Evolutionary conservation across 2,797 vertebrate species (phyloP), one percentile per base, ranked within the genome.

Genomic region (Brachyrhaphis roseni): DNA sequence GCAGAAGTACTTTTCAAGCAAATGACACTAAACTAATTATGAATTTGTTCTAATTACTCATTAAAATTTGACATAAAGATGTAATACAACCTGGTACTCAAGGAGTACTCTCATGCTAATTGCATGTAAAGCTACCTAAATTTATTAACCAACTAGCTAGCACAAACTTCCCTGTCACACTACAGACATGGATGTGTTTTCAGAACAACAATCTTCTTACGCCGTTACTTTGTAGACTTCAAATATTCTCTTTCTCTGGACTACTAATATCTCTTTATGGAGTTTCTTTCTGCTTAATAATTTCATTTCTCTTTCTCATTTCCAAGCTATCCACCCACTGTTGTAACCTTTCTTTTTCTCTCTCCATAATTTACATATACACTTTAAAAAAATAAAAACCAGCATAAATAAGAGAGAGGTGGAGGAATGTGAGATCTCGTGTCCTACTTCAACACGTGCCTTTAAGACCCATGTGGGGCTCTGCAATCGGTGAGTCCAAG

Each of bases 261-360:
- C 10, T 46, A 34, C 77, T 59, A 2, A 43, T 41, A 34, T 46
- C 49, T 57, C 49, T 71, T n/a, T 72, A 73, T 66, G 59, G 28
- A 7, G 43, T 26, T 72, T 39, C 55, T 78, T 72, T 47, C 10
- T 70, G 57, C 80, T 13, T 74, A 10, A 3, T 70, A 28, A 68
- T 55, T 82, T 74, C 13, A 16, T n/a, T 85, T 74, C 5, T 74
- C 1, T 26, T 75, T 41, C 53, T 51, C 68, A 18, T 68, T 62
- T 57, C 4, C 75, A 75, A 18, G 15, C 41, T 46, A 70, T 79
- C 88, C 85, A 41, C 91, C 88, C 82, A 90, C 90, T n/a, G n/a
- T n/a, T 11, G n/a, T 75, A 76, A 87, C 73, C 80, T 82, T 45
- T 77, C 51, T 39, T 78, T 39, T n/a, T 36, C n/a, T 64, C 55